These are phyloP conservation scores for Zelleria hepariella DNA, from an alignment of 2,888 invertebrate species.

Conservation along the genomic window DNA sequence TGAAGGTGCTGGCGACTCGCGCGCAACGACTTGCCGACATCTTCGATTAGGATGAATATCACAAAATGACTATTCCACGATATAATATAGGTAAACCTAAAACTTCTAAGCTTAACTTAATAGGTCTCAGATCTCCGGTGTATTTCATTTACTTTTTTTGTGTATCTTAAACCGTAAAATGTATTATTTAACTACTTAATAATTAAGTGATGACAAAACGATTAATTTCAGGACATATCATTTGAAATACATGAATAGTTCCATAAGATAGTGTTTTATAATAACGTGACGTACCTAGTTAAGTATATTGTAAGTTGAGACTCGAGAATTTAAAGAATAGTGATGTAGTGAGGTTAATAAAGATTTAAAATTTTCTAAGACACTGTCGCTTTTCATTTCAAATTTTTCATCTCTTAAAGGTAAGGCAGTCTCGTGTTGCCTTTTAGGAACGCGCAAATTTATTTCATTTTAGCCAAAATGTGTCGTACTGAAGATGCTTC, in stretches of 20 bases:
- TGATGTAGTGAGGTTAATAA: conserved; percentile 65
- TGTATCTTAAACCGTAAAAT: conserved; percentile 57
- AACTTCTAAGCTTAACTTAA: conserved; percentile 47
- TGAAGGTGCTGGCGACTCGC: conserved; percentile 70
- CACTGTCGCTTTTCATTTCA: conserved; percentile 26
- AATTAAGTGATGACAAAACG: conserved; percentile 36
- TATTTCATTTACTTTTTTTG: conserved; percentile 31
- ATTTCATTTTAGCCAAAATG: no score
- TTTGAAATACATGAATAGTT: conserved; percentile 38
- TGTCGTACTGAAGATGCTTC: no score
- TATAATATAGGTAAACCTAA: conserved; percentile 41
- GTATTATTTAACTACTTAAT: conserved; percentile 54
- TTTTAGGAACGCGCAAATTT: no score
- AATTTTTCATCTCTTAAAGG: not conserved
- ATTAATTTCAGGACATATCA: conserved; percentile 54
- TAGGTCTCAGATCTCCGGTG: conserved; percentile 58
- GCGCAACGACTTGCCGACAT: conserved; percentile 61
- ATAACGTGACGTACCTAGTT: conserved; percentile 59
- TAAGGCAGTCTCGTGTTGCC: no score
- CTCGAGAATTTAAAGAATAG: conserved; percentile 65
- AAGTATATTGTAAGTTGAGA: conserved; percentile 64
- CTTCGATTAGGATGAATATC: conserved; percentile 51
- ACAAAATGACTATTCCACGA: conserved; percentile 54
- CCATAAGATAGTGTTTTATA: conserved; percentile 62
- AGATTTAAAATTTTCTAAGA: conserved; percentile 43